Percentiles rank a stretch among this genome's conserved stretches.
These are phyloP conservation scores for Lophotis ruficrista DNA, from an alignment of 2,113 vertebrate genomes.

Conservation along the genomic window DNA sequence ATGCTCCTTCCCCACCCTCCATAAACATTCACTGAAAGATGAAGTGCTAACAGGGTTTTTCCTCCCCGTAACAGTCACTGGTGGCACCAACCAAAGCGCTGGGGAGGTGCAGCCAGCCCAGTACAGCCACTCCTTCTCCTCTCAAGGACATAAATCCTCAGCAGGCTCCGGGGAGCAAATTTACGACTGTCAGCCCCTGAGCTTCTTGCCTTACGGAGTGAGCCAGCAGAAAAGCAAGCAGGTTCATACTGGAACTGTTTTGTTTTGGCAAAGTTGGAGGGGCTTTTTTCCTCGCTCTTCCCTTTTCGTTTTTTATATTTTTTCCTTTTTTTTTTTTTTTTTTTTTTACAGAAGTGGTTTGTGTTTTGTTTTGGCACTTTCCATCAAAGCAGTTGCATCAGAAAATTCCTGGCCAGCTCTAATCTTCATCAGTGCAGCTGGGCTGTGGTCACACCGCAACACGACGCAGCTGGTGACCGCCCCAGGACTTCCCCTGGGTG, in stretches of 20 bases:
- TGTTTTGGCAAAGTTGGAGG: constrained; percentile 17
- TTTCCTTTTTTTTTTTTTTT: not conserved
- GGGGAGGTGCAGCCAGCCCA: not conserved
- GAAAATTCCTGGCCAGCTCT: constrained; percentile 51
- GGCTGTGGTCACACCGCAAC: not conserved
- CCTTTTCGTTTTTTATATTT: too few species aligned
- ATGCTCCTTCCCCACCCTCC: not conserved
- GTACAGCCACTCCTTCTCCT: not conserved
- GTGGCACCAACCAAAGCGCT: not conserved
- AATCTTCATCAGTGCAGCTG: constrained; percentile 32
- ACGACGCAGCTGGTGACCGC: not conserved
- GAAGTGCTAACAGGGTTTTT: not conserved
- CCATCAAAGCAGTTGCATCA: constrained; percentile 58
- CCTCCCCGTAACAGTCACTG: not conserved
- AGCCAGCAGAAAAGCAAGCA: constrained; percentile 27
- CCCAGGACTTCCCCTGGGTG: not conserved
- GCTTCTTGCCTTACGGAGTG: not conserved
- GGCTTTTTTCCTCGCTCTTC: not conserved
- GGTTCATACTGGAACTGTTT: constrained; percentile 32
- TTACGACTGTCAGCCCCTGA: not conserved
- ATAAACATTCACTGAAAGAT: not conserved
- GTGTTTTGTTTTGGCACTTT: not conserved
- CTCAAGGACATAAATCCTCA: not conserved
- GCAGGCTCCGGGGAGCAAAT: not conserved
- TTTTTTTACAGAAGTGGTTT: not conserved